Evolutionary conservation across 2,797 vertebrate species (phyloP).

Genomic region (Amniataba percoides): DNA sequence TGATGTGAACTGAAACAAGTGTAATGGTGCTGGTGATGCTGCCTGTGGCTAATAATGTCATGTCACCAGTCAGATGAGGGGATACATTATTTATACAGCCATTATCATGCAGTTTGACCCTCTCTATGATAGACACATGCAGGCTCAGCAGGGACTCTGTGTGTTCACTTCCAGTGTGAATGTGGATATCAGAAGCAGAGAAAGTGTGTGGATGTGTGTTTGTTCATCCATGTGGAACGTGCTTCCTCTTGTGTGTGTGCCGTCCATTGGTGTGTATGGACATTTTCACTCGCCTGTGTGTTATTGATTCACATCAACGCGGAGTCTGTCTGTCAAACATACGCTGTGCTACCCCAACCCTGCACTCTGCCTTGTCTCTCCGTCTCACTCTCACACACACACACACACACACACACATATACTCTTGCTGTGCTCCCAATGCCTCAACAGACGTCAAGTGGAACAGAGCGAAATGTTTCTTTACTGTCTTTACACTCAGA

Average conservation of each 20-base stretch:
- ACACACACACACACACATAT: constrained; percentile 9
- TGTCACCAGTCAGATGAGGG: neutral
- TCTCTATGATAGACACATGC: constrained; percentile 15
- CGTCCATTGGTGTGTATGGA: constrained; percentile 4
- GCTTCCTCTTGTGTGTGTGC: neutral
- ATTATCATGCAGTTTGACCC: constrained; percentile 37
- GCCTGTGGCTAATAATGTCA: constrained; percentile 16
- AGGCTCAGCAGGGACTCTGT: constrained; percentile 4
- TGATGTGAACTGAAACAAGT: neutral
- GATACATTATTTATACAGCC: constrained; percentile 26
- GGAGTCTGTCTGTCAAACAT: constrained; percentile 37
- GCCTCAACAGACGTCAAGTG: constrained; percentile 8
- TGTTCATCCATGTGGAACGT: neutral
- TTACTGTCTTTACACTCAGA: constrained; percentile 14
- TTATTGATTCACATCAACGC: constrained; percentile 41
- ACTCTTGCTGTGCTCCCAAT: neutral
- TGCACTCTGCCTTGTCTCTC: constrained; percentile 4
- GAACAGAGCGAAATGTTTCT: constrained; percentile 16
- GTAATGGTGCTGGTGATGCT: constrained; percentile 5
- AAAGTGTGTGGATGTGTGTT: neutral
- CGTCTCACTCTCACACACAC: neutral
- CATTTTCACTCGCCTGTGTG: neutral
- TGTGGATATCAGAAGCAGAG: neutral
- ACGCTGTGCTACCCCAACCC: constrained; percentile 18
- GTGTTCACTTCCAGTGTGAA: neutral